Percentiles rank a stretch among this genome's conserved stretches.
Evolutionary conservation across 1,140 invertebrate species (phyloP).

Genomic region (Heliconius melpomene): DNA sequence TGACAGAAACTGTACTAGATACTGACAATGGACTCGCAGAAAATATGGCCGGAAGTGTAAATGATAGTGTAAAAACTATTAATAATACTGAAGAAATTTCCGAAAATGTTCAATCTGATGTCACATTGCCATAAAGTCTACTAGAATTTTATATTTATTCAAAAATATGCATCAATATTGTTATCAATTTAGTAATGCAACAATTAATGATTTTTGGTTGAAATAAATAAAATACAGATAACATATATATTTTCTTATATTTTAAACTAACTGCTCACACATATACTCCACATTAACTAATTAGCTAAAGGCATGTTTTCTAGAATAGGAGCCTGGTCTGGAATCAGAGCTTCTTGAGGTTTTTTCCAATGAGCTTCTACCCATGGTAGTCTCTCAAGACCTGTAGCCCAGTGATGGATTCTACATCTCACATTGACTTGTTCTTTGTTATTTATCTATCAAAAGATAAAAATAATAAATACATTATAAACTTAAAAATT

Average conservation of each 20-base stretch:
- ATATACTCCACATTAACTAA: slow-evolving; percentile 25
- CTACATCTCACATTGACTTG: slow-evolving; percentile 85
- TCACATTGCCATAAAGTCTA: not conserved
- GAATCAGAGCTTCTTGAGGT: slow-evolving; percentile 78
- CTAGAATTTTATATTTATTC: not conserved
- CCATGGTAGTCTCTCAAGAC: slow-evolving; percentile 82
- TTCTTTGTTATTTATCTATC: slow-evolving; percentile 83
- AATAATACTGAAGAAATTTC: not conserved
- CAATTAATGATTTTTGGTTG: not conserved
- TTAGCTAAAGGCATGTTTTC: slow-evolving; percentile 61
- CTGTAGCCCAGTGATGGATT: slow-evolving; percentile 86
- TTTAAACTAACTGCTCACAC: not conserved
- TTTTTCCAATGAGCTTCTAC: slow-evolving; percentile 82
- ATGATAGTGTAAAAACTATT: not conserved
- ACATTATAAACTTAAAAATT: not conserved
- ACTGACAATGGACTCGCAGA: slow-evolving; percentile 48
- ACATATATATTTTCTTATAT: not conserved
- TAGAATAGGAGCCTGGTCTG: slow-evolving; percentile 69
- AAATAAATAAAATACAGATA: not conserved
- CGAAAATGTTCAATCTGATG: not conserved
- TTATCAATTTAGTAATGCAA: not conserved
- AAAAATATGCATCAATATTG: not conserved
- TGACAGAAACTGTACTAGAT: slow-evolving; percentile 45
- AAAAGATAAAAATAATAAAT: slow-evolving; percentile 34
- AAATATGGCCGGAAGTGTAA: not conserved